These are phyloP conservation scores for Dolichallabes microphthalmus DNA, from an alignment of 2,113 vertebrate species.

Conservation along the genomic window DNA sequence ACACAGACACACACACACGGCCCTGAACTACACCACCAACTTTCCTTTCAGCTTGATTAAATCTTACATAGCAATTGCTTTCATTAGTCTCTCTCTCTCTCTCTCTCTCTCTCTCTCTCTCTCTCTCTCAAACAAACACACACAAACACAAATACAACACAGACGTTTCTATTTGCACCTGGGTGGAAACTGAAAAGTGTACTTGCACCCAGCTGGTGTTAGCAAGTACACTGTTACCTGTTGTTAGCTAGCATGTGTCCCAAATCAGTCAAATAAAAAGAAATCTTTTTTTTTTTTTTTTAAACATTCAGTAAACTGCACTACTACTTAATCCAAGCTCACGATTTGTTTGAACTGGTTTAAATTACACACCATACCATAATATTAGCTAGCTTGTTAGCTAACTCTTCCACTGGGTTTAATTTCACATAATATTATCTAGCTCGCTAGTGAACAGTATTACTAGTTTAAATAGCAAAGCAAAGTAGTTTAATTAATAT, in stretches of 20 bases:
- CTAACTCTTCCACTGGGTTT: background rate
- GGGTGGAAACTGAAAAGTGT: background rate
- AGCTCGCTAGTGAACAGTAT: background rate
- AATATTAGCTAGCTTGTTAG: background rate
- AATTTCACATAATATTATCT: background rate
- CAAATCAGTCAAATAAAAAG: background rate
- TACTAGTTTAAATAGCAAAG: background rate
- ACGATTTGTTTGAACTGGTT: background rate
- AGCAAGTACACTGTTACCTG: background rate
- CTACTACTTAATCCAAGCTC: background rate
- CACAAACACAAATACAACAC: background rate
- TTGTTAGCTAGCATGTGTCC: background rate
- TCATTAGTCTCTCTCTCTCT: background rate
- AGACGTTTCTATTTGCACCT: background rate
- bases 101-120: background rate
- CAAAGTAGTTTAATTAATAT: no score
- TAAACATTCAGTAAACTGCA: background rate
- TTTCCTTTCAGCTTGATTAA: background rate
- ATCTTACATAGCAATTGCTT: background rate
- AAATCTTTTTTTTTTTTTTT: background rate
- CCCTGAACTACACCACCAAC: background rate
- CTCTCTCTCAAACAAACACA: conserved; percentile 46
- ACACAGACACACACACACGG: conserved; percentile 42
- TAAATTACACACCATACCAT: background rate
- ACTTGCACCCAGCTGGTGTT: background rate